Base-by-base conservation (phyloP, 2,113 vertebrate genomes). In the Rhizomys pruinosus region DNA sequence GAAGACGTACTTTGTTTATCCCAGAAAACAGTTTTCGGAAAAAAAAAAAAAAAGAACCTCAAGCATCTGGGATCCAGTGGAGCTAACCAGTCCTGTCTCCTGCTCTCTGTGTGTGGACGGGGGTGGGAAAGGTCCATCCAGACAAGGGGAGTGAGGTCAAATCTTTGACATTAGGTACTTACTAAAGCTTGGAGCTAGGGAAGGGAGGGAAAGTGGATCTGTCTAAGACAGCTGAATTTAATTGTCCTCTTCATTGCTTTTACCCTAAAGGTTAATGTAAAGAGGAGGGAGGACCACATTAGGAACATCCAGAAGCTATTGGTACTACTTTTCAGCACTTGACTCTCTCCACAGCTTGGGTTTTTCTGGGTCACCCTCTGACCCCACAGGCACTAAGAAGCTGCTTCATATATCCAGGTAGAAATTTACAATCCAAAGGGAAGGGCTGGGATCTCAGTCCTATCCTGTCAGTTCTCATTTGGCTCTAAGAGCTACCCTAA, bases 11-110 rank as follows among this genome's bases (percentile, higher is more conserved):
- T 0, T 99, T 99, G 10, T 98, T 97, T 95, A 98, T 99, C 42
- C 98, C 98, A 0, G 99, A 99, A 96, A 99, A 98, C 95, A 98
- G 99, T 97, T 98, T 98, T 98, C 98, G 99, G 96, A 99, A 99
- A 97, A 99, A 98, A 68, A 92, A 52, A 96, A 95, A 90, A 68
- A 61, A 77, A 96, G 96, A 94, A 91, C 88, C 74, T 89, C 87
- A 66, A 84, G 96, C 90, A 90, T 91, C 97, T 96, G 94, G 95
- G 63, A 94, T 86, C 96, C 96, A 94, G 90, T 92, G 96, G 86
- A 85, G 90, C 93, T 27, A 77, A 89, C 84, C 82, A 68, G 80
- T 97, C 92, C 96, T 91, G 86, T 94, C 92, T 87, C 73, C 95
- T 91, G 85, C 95, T 95, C 89, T 95, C 97, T 94, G 94, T 57